Conservation (phyloP, 2,888 invertebrate species). For the Stictocephala bisonia region DNA sequence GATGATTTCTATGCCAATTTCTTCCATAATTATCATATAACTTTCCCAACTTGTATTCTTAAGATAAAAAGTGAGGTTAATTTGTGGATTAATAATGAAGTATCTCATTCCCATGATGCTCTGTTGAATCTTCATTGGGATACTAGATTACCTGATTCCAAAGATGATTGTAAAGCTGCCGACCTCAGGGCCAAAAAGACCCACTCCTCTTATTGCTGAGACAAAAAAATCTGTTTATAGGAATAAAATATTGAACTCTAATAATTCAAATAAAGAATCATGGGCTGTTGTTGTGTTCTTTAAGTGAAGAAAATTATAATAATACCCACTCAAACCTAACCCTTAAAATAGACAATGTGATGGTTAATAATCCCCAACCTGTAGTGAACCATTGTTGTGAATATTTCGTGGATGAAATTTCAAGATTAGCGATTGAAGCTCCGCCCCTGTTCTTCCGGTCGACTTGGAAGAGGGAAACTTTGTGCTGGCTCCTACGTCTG, state of each 20-base stretch:
- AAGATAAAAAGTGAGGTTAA: too few relatives aligned
- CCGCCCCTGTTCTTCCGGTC: not conserved
- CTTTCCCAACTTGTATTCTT: too few relatives aligned
- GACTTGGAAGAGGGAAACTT: not conserved
- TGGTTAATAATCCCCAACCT: not conserved
- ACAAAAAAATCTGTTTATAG: not conserved
- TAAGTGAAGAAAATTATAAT: not conserved
- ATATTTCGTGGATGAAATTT: not conserved
- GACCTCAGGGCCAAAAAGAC: too few relatives aligned
- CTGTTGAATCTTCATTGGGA: too few relatives aligned
- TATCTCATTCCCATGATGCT: too few relatives aligned
- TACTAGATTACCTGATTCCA: too few relatives aligned
- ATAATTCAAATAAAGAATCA: not conserved
- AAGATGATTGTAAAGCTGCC: too few relatives aligned
- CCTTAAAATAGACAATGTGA: not conserved
- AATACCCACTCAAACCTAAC: not conserved
- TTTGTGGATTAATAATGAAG: too few relatives aligned
- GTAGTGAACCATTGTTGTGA: not conserved
- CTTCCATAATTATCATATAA: too few relatives aligned
- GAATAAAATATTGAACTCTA: not conserved
- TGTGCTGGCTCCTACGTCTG: not conserved
- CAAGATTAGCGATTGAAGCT: not conserved
- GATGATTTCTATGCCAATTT: too few relatives aligned
- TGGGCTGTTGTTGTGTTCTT: not conserved
- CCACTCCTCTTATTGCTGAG: not conserved